Evolutionary conservation across 2,113 vertebrate species (phyloP), one percentile per base, ranked within the genome.

Genomic region (Microcebus ravelobensis): DNA sequence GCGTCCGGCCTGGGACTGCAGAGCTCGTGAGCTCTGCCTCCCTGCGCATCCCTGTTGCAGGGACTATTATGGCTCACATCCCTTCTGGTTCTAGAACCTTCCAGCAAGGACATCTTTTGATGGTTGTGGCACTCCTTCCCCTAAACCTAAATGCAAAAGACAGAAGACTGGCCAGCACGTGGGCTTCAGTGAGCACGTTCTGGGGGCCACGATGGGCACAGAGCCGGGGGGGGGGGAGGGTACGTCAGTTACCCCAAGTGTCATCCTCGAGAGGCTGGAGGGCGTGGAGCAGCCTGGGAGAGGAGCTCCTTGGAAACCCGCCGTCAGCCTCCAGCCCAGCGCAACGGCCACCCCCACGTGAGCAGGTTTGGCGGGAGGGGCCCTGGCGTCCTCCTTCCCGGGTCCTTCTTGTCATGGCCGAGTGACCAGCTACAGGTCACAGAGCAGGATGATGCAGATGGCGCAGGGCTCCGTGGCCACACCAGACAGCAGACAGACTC

Each of bases 11-110:
- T 0, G 20, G 45, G 52, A 29, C n/a, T 4, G 13, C 65, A 13
- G 48, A 11, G 42, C 31, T 17, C 0, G 1, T 0, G 9, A 0
- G 34, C 3, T 55, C 55, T 57, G 55, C 6, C 2, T 39, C 25
- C 23, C 12, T 2, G 1, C 0, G 1, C 8, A 11, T 10, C 59
- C 31, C 34, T 4, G 2, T 25, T 18, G 0, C 5, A 1, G 21
- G 27, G 50, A 65, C 2, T 2, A 21, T 55, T 31, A 77, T 17
- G 18, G 18, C 29, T 5, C 63, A 29, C 8, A 3, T n/a, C 8
- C 31, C 5, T 0, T 12, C 23, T 31, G 50, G 36, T 76, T 34
- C 18, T 8, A 7, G 27, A 50, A 3, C 39, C 71, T 34, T n/a
- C 76, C 17, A 15, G n/a, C 48, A 45, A 50, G 0, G 15, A 20